Evolutionary conservation across 2,888 invertebrate species (phyloP), one percentile per base, ranked within the genome.

Genomic region (Agelastica alni): DNA sequence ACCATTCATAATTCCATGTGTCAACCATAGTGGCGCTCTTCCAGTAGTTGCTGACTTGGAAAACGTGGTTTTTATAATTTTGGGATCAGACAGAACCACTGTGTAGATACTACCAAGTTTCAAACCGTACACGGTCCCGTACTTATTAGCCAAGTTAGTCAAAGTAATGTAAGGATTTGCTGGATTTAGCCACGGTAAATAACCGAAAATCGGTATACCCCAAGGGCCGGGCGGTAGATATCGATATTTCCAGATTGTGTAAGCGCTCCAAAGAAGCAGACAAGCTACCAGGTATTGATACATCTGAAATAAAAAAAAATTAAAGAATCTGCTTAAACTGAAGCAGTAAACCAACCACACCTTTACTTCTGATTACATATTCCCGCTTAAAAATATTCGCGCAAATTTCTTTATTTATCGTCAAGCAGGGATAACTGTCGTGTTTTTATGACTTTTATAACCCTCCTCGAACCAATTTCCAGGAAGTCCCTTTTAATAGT

Each of bases 1-100:
- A 63, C 93, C 93, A 56, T 88, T 81, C 89, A 93, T 91, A 55
- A 93, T 88, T 22, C 92, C 93, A 70, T 92, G 91, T 0, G 93
- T 92, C 39, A 93, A 75, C 72, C 85, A 91, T 1, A 94, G 80
- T 1, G 93, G 92, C 0, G 93, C 92, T 58, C 91, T 79, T 9
- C 90, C 92, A 2, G 87, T 80, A 61, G 90, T 86, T 2, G 76
- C 81, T 30, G 90, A 89, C 71, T 85, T 86, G 0, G 85, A 81
- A 48, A 94, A 84, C 2, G 88, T 85, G 58, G 88, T 85, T 56
- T 87, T 81, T 39, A 95, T 83, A 46, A 91, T 68, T 44, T 81
- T 81, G 5, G 86, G 84, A 72, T 94, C 92, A 1, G 89, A 83
- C 14, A 95, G 70, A 0, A 95, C 86, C 1, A 95, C 86, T 0